These are phyloP conservation scores for Macrosteles quadrilineatus DNA, from an alignment of 1,140 invertebrate species.

Conservation along the genomic window DNA sequence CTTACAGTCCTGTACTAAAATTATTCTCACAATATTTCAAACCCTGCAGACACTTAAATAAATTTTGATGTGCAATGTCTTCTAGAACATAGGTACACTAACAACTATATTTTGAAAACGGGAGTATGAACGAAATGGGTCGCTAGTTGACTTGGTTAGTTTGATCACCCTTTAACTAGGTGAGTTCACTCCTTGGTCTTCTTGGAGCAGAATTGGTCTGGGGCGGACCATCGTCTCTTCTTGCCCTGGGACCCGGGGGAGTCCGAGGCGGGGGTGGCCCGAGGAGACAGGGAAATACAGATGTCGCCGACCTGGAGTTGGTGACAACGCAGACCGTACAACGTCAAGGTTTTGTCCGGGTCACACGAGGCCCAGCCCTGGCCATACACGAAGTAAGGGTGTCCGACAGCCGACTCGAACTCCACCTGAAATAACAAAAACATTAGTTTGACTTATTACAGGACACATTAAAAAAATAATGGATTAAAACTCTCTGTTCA, in stretches of 20 bases:
- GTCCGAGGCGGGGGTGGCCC: conserved; percentile 34
- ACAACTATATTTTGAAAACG: too few relatives aligned
- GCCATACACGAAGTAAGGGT: conserved; percentile 88
- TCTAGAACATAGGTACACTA: too few relatives aligned
- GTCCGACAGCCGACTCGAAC: conserved; percentile 75
- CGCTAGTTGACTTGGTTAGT: not conserved
- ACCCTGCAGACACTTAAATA: too few relatives aligned
- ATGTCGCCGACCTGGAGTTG: conserved; percentile 80
- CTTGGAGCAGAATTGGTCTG: conserved; percentile 51
- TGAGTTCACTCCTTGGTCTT: conserved; percentile 1
- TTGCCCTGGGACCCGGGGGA: conserved; percentile 51
- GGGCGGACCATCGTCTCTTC: conserved; percentile 65
- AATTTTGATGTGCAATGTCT: too few relatives aligned
- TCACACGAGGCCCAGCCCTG: conserved; percentile 85
- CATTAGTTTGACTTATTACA: too few relatives aligned
- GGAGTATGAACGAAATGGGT: not conserved
- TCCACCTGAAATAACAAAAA: too few relatives aligned
- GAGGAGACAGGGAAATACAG: conserved; percentile 69
- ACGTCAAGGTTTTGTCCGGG: conserved; percentile 69
- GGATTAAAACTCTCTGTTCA: too few relatives aligned
- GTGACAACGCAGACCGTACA: conserved; percentile 75
- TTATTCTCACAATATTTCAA: too few relatives aligned
- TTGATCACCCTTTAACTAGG: not conserved
- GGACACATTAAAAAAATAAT: too few relatives aligned
- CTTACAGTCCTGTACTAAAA: too few relatives aligned